Evolutionary conservation across 2,113 vertebrate genomes (phyloP).

Genomic region (Phainopepla nitens): DNA sequence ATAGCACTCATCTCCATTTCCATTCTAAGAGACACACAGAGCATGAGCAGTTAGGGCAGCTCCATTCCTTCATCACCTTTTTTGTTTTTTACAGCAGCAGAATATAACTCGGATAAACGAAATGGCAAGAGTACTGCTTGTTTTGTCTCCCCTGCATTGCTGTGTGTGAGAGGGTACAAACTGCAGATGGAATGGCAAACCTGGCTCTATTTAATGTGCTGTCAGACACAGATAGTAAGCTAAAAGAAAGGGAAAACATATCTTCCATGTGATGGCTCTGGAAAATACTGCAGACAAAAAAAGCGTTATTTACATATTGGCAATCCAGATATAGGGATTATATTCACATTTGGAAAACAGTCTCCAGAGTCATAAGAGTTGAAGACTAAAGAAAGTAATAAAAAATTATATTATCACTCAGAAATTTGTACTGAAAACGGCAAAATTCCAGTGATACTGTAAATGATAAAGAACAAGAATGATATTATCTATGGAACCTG

Average conservation of each 20-base stretch:
- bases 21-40: conserved; percentile 62
- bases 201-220: neutral
- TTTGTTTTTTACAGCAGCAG: neutral
- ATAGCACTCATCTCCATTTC: conserved; percentile 94
- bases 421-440: neutral
- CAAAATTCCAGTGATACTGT: neutral
- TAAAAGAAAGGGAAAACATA: neutral
- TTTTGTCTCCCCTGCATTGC: neutral
- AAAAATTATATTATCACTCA: neutral
- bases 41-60: neutral
- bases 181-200: neutral
- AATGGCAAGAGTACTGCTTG: neutral
- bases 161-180: neutral
- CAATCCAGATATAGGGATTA: neutral
- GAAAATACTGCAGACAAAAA: neutral
- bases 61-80: neutral
- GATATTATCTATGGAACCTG: neutral
- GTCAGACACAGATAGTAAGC: neutral
- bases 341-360: neutral
- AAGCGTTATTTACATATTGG: neutral
- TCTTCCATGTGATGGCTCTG: neutral
- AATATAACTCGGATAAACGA: neutral
- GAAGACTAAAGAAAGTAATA: neutral
- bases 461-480: neutral
- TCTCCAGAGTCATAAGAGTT: neutral